A percentile compares a stretch with the other conserved stretches of the same genome.
Evolutionary conservation across 64 coral and sea anemone genomes (phyloP).

Genomic region (Anthopleura sola): DNA sequence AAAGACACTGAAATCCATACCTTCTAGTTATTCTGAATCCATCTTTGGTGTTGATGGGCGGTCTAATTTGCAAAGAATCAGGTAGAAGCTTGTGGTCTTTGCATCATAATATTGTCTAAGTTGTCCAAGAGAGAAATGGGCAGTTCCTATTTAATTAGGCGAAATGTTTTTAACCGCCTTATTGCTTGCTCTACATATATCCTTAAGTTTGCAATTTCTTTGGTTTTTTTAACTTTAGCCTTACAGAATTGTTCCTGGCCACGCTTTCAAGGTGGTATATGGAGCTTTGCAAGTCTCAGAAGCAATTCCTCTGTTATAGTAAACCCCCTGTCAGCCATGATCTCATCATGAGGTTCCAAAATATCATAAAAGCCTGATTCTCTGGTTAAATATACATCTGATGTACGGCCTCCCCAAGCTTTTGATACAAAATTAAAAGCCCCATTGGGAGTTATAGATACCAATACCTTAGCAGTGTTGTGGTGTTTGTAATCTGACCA

Average conservation of each 20-base stretch:
- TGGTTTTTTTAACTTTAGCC: conserved; percentile 40
- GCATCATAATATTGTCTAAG: conserved; percentile 41
- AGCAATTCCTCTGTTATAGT: conserved; percentile 47
- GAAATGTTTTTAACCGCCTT: conserved; percentile 36
- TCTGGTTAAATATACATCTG: conserved; percentile 40
- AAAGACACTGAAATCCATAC: too few relatives aligned
- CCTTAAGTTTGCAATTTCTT: conserved; percentile 48
- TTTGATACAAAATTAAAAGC: conserved; percentile 49
- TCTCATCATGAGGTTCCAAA: conserved; percentile 36
- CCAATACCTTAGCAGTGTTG: conserved; percentile 31
- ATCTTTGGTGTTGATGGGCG: too few relatives aligned
- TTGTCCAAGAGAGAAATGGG: conserved; percentile 46
- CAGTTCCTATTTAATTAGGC: conserved; percentile 42
- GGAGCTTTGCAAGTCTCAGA: conserved; percentile 29
- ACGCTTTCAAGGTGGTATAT: conserved; percentile 44
- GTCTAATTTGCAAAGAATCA: too few relatives aligned
- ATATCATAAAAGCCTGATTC: conserved; percentile 40
- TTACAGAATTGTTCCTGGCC: conserved; percentile 40
- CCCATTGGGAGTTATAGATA: conserved; percentile 43
- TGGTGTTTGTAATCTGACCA: conserved; percentile 58
- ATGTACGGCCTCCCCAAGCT: conserved; percentile 31
- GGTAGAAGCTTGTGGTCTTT: too few relatives aligned
- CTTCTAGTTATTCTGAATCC: too few relatives aligned
- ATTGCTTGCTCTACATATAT: conserved; percentile 59
- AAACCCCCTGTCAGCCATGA: conserved; percentile 50